Percentiles rank a stretch among this genome's conserved stretches.
These are phyloP conservation scores for Napeogenes inachia DNA, from an alignment of 2,888 invertebrate genomes.

Conservation along the genomic window DNA sequence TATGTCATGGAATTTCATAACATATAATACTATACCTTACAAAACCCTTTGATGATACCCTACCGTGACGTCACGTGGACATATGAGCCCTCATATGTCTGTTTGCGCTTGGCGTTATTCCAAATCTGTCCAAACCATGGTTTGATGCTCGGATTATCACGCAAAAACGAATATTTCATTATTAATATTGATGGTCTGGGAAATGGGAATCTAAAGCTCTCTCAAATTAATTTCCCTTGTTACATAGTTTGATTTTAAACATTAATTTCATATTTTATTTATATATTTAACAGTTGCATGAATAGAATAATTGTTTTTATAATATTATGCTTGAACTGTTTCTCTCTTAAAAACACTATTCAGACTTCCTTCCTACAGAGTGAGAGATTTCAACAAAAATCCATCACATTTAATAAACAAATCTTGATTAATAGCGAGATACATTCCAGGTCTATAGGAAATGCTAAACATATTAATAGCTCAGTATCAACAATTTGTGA, in stretches of 20 bases:
- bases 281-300: too few relatives aligned
- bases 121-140: neutral
- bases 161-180: neutral
- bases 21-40: neutral
- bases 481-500: conserved; percentile 4
- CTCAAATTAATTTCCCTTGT: neutral
- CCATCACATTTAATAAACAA: too few relatives aligned
- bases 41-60: conserved; percentile 4
- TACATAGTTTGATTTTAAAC: too few relatives aligned
- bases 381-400: too few relatives aligned
- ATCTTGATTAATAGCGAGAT: too few relatives aligned
- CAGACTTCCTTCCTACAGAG: too few relatives aligned
- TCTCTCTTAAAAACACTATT: too few relatives aligned
- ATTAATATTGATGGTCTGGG: conserved; percentile 1
- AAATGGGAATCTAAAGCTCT: neutral
- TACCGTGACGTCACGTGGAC: neutral
- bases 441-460: too few relatives aligned
- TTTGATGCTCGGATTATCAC: neutral
- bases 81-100: neutral
- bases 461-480: neutral
- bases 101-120: neutral
- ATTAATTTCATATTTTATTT: too few relatives aligned
- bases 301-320: too few relatives aligned
- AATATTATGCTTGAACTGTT: too few relatives aligned
- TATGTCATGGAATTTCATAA: neutral